A percentile compares a stretch with the other conserved stretches of the same genome.
phyloP scores from a whole-genome alignment of 2,113 vertebrate genomes.

The Ciconia boyciana region DNA sequence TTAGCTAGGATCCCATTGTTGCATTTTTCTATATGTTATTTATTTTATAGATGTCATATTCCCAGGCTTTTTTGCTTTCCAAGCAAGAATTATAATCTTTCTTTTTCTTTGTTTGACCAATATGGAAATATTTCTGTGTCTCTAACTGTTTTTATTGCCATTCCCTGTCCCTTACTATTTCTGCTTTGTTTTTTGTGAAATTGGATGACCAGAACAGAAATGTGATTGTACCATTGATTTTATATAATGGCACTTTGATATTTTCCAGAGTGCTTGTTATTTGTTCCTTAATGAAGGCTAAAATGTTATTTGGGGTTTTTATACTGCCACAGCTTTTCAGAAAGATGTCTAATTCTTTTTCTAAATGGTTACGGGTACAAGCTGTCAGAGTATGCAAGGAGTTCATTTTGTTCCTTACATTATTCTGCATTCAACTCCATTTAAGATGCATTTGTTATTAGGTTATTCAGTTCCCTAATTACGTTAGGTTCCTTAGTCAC shows the following conservation, averaged over 20 bases:
- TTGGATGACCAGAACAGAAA: not conserved
- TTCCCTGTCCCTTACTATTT: not conserved
- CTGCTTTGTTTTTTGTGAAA: not conserved
- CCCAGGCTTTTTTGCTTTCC: not conserved
- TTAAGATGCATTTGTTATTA: constrained; percentile 17
- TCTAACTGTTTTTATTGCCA: not conserved
- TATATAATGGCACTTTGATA: not conserved
- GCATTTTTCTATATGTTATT: not conserved
- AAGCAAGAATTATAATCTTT: not conserved
- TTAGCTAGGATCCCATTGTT: not conserved
- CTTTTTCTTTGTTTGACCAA: not conserved
- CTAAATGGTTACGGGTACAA: not conserved
- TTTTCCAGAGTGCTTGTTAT: not conserved
- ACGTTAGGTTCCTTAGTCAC: not conserved
- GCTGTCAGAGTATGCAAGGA: not conserved
- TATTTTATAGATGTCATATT: not conserved
- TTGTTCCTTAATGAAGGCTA: not conserved
- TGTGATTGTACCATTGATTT: not conserved
- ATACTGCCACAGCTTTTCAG: not conserved
- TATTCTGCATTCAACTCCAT: not conserved
- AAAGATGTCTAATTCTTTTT: not conserved
- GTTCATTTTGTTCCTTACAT: not conserved
- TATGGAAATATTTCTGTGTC: not conserved
- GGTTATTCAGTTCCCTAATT: constrained; percentile 4
- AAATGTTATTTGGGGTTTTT: not conserved